Conservation (phyloP, 1,140 invertebrate genomes). For the Schlechtendalia chinensis region DNA sequence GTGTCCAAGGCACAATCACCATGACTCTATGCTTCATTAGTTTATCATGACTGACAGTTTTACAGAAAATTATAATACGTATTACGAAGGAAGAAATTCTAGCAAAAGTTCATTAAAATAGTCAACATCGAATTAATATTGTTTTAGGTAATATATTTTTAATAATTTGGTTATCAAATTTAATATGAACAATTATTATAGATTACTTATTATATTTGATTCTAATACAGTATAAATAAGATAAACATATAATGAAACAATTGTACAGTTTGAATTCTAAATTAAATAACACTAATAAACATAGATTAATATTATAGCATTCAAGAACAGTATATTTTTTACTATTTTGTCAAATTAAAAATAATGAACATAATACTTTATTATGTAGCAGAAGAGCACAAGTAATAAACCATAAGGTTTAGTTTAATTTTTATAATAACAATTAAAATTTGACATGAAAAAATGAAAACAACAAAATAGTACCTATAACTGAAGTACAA, state of each 20-base stretch:
- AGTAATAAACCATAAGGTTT: not conserved
- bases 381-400: not conserved
- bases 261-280: not conserved
- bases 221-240: not conserved
- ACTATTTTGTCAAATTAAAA: not conserved
- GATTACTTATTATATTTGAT: not conserved
- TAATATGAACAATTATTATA: not conserved
- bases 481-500: not conserved
- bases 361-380: not conserved
- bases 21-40: too few species aligned
- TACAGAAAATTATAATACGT: too few species aligned
- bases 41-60: too few species aligned
- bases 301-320: not conserved
- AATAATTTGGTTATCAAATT: too few species aligned
- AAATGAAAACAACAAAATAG: not conserved
- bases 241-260: not conserved
- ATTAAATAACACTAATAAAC: slow-evolving; percentile 7
- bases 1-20: too few species aligned
- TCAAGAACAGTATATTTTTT: not conserved
- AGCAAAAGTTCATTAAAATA: too few species aligned
- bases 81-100: too few species aligned
- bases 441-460: not conserved
- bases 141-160: too few species aligned
- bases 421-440: not conserved
- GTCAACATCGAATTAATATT: too few species aligned